Evolutionary conservation across 2,113 vertebrate genomes (phyloP).

Genomic region (Semnornis frantzii): DNA sequence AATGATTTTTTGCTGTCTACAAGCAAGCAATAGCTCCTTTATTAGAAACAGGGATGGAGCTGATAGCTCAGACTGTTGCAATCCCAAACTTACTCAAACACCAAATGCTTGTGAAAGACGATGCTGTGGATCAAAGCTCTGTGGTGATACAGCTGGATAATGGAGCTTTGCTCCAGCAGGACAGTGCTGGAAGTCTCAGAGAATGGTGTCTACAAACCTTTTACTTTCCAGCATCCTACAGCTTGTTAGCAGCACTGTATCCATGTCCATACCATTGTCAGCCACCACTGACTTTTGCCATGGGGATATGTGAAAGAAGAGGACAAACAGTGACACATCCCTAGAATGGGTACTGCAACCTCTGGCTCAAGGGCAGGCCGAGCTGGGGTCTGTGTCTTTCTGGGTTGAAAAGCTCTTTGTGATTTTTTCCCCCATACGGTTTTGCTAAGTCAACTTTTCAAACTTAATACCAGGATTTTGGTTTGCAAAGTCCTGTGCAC

Average conservation of each 20-base stretch:
- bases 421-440: background rate
- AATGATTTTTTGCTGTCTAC: constrained; percentile 34
- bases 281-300: fast-evolving
- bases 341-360: background rate
- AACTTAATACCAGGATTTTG: background rate
- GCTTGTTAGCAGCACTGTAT: background rate
- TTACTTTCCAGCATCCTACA: background rate
- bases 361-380: background rate
- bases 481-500: too few relatives aligned
- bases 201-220: background rate
- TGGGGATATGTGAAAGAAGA: fast-evolving
- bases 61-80: background rate
- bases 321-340: background rate
- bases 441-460: background rate
- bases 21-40: constrained; percentile 25
- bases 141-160: background rate
- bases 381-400: fast-evolving
- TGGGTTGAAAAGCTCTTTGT: background rate
- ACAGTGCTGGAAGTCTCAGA: background rate
- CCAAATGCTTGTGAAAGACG: background rate
- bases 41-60: background rate
- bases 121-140: background rate
- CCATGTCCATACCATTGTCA: background rate
- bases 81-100: background rate
- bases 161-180: background rate